Base-by-base conservation (phyloP, 2,888 invertebrate genomes). In the Hipparchia semele region DNA sequence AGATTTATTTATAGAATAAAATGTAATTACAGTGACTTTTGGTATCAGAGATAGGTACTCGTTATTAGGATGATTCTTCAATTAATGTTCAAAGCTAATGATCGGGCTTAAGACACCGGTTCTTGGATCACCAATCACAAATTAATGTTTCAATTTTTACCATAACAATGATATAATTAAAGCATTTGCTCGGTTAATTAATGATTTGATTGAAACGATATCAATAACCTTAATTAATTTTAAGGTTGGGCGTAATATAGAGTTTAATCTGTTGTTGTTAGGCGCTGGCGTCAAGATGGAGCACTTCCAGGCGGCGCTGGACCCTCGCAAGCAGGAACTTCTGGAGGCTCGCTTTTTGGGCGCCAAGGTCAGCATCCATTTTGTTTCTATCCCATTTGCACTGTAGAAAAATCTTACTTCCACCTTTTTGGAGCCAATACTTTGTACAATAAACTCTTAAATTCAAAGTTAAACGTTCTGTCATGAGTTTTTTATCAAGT, bases 271-370 rank as follows among this genome's bases (percentile, higher is more conserved):
- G 80, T 84, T 83, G 80, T 88, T 83, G 78, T 84, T 95, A 97
- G 97, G 96, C 96, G 96, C 96, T 96, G 97, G 96, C 96, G 96
- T 97, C 96, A 97, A 97, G 96, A 98, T 98, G 98, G 98, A 98
- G 96, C 98, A 98, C 95, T 98, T 98, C 96, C 98, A 98, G 95
- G 96, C 98, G 95, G 97, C 97, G 95, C 96, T 99, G 95, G 99
- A 99, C 96, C 99, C 99, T 94, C 96, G 99, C 94, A 99, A 99
- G 95, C 99, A 99, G 95, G 99, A 99, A 96, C 96, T 99, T 93
- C 96, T 99, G 94, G 99, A 99, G 95, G 99, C 99, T 89, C 97
- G 99, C 94, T 98, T 98, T 95, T 96, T 98, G 93, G 98, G 98
- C 95, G 97, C 97, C 94, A 96, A 98, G 97, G 98, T 98, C 94